phyloP scores from a whole-genome alignment of 2,113 vertebrate species.

The Pithys albifrons region DNA sequence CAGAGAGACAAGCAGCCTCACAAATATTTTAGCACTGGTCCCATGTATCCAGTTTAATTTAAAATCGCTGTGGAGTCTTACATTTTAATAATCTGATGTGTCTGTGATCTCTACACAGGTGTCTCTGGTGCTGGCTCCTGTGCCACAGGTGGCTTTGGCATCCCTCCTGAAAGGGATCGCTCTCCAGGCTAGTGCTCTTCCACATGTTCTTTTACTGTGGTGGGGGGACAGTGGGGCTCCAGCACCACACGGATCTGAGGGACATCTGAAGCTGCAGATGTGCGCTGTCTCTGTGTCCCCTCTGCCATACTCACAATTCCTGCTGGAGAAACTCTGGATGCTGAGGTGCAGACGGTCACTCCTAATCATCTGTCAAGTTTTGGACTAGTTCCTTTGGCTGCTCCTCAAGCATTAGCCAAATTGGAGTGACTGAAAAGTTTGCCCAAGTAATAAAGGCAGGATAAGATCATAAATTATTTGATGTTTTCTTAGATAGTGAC shows the following conservation, averaged over 20 bases:
- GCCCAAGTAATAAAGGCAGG: neutral
- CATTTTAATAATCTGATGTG: neutral
- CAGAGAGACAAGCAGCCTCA: neutral
- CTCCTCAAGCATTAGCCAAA: neutral
- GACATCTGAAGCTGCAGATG: neutral
- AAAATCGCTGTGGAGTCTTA: neutral
- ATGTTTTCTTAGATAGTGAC: neutral
- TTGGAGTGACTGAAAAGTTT: neutral
- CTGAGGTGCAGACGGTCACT: rapidly evolving
- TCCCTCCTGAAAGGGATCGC: rapidly evolving
- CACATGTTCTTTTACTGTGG: rapidly evolving
- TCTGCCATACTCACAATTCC: rapidly evolving
- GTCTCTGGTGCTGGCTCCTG: neutral
- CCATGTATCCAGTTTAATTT: neutral
- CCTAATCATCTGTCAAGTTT: neutral
- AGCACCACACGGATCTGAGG: rapidly evolving
- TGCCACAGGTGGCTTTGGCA: rapidly evolving
- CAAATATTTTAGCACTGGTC: neutral
- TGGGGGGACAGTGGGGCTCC: neutral
- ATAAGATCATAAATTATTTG: neutral
- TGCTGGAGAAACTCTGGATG: neutral
- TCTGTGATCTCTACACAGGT: neutral
- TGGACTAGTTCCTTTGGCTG: neutral
- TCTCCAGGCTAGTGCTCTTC: neutral
- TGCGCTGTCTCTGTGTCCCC: neutral